phyloP scores from a whole-genome alignment of 2,797 vertebrate species.

The Brotula barbata region DNA sequence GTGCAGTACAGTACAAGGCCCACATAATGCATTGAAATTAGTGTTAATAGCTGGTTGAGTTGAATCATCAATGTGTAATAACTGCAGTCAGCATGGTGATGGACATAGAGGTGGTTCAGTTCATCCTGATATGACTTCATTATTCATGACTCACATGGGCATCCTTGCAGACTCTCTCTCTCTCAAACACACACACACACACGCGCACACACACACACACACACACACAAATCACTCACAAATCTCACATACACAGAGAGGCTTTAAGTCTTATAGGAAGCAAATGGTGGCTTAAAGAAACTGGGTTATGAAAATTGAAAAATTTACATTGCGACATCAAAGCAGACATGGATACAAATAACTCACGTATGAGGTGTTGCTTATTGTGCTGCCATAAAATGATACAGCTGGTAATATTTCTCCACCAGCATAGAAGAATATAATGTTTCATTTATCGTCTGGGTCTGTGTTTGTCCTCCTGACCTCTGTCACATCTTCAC shows the following conservation, averaged over 20 bases:
- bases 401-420: background rate
- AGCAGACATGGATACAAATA: too few species aligned
- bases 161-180: conserved; percentile 8
- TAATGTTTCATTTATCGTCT: conserved; percentile 4
- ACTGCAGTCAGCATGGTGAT: too few species aligned
- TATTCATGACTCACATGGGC: conserved; percentile 33
- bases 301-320: background rate
- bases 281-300: background rate
- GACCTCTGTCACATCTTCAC: conserved; percentile 37
- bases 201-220: conserved; percentile 1
- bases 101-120: background rate
- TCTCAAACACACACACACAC: background rate
- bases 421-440: background rate
- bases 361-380: background rate
- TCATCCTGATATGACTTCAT: conserved; percentile 23
- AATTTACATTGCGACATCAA: background rate
- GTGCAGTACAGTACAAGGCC: too few species aligned
- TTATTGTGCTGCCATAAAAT: background rate
- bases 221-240: background rate
- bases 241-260: background rate
- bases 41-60: too few species aligned
- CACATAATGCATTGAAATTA: too few species aligned
- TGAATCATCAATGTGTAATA: too few species aligned
- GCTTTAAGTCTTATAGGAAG: conserved; percentile 6
- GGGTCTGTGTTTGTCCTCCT: conserved; percentile 9